A percentile compares a stretch with the other conserved stretches of the same genome.
Evolutionary conservation across 2,113 vertebrate species (phyloP).

Genomic region (Syngnathus floridae): DNA sequence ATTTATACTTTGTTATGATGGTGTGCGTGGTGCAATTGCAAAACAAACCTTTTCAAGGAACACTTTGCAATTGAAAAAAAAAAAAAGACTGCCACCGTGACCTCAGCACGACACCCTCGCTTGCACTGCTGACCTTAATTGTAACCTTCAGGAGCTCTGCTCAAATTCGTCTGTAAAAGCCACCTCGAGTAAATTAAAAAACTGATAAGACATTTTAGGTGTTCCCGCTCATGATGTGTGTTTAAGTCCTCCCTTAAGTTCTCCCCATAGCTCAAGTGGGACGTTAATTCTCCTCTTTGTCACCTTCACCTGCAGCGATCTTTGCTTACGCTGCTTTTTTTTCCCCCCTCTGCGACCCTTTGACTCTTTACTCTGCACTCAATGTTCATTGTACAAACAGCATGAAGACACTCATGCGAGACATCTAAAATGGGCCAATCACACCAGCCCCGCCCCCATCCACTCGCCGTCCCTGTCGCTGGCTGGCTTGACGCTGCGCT

Average conservation of each 20-base stretch:
- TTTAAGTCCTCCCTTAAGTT: background rate
- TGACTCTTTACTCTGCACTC: slow-evolving; percentile 57
- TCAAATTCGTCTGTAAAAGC: no score
- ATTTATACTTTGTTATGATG: background rate
- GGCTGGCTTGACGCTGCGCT: background rate
- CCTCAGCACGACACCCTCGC: no score
- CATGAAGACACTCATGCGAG: slow-evolving; percentile 65
- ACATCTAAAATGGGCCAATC: slow-evolving; percentile 59
- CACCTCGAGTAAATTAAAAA: no score
- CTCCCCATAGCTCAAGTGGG: background rate
- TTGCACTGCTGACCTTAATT: no score
- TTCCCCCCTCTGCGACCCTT: background rate
- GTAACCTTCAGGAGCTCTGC: no score
- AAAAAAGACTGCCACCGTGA: no score
- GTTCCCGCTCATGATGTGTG: no score
- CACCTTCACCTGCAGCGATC: slow-evolving; percentile 15
- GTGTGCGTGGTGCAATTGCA: background rate
- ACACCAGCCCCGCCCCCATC: background rate
- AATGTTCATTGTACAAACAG: slow-evolving; percentile 69
- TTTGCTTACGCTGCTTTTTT: slow-evolving; percentile 8
- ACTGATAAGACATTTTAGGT: no score
- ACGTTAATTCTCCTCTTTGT: background rate
- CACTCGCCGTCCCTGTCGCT: background rate
- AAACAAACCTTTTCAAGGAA: no score
- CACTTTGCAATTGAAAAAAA: no score